Base-by-base conservation (phyloP, 2,113 vertebrate species). In the Argyrosomus japonicus region DNA sequence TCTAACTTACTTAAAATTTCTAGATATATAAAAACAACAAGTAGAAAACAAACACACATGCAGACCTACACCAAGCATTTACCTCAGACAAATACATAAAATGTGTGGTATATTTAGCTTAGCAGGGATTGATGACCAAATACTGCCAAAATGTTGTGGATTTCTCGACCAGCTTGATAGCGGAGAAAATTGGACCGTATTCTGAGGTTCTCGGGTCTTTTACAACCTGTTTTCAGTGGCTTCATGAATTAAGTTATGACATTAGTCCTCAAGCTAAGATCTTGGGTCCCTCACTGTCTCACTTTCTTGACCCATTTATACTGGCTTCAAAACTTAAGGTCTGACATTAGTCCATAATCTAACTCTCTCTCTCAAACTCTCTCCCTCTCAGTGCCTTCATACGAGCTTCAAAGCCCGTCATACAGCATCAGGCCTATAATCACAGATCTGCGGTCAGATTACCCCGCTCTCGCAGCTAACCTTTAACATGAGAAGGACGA, bases 401-500 rank as follows among this genome's bases (percentile, higher is more conserved):
- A 74, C 27, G 8, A 83, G 87, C 88, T 92, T 92, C 88, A 93
- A 93, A 92, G 88, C 51, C 77, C 85, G 79, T 90, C 86, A 84
- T 83, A 75, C 68, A 81, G 87, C 87, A 77, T 90, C 81, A 60
- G 76, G 76, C 25, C 82, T 68, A 85, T 90, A 91, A 92, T 93
- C 90, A 82, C 91, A 89, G 91, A 93, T 94, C 86, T 89, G 82
- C 63, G 67, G 83, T 93, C 91, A 91, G 92, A 93, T 93, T 91
- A 92, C 68, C 84, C 81, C 63, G 68, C 85, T 87, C 90, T 82
- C 85, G 19, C 72, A 21, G 82, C 90, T 91, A 92, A 91, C 93
- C 93, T 93, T 91, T 91, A 92, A 91, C 93, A 93, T 90, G 90
- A 93, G 88, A 87, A 76, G 86, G 89, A 93, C 92, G 89, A 91